A percentile compares a stretch with the other conserved stretches of the same genome.
Evolutionary conservation across 2,888 invertebrate species (phyloP).

Genomic region (Clivina fossor): DNA sequence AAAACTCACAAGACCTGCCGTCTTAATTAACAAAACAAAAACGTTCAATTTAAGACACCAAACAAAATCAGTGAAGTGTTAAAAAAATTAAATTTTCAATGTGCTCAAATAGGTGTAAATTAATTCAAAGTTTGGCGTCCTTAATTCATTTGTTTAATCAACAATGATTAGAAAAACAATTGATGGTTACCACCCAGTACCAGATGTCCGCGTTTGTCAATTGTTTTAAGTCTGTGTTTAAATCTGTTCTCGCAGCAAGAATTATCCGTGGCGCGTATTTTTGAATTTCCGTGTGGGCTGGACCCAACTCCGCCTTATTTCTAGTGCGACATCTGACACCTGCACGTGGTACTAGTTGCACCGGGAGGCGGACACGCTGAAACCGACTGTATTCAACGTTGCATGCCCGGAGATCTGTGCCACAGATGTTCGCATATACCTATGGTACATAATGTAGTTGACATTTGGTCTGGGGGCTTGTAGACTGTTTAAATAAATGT

Average conservation of each 20-base stretch:
- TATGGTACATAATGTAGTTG: constrained; percentile 13
- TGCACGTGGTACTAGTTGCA: constrained; percentile 30
- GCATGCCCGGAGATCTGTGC: constrained; percentile 21
- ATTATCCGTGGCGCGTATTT: constrained; percentile 27
- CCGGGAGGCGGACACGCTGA: constrained; percentile 28
- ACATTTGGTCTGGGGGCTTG: constrained; percentile 13
- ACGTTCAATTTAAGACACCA: constrained; percentile 23
- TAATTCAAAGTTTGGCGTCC: constrained; percentile 39
- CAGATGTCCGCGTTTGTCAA: constrained; percentile 21
- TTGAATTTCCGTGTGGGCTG: constrained; percentile 17
- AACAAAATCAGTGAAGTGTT: constrained; percentile 26
- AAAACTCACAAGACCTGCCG: constrained; percentile 24
- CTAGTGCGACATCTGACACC: constrained; percentile 26
- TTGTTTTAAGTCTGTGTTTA: constrained; percentile 22
- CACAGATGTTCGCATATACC: constrained; percentile 17
- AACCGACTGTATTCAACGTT: constrained; percentile 27
- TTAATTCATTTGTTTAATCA: constrained; percentile 39
- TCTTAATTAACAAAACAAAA: constrained; percentile 19
- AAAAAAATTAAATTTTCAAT: constrained; percentile 24
- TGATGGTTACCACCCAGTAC: constrained; percentile 24
- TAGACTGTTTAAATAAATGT: constrained; percentile 16
- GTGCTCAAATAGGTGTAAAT: constrained; percentile 41
- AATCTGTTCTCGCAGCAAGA: too few species aligned
- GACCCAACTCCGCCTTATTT: constrained; percentile 18
- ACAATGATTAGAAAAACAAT: constrained; percentile 20